These are phyloP conservation scores for Sakesphorus luctuosus DNA, from an alignment of 2,113 vertebrate genomes.

Conservation along the genomic window DNA sequence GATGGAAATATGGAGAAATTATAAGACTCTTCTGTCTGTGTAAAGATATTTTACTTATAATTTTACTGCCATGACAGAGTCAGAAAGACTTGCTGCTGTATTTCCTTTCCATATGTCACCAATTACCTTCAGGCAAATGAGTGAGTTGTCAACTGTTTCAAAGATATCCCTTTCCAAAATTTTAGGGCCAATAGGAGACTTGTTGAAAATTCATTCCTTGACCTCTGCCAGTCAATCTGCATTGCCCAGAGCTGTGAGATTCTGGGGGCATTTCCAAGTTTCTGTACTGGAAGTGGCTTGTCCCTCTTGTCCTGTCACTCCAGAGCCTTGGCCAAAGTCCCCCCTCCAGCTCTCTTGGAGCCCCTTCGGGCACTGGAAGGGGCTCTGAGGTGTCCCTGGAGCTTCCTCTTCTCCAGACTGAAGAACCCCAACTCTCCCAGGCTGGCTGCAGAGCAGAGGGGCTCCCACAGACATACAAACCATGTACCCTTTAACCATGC, in stretches of 20 bases:
- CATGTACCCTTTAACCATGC: not conserved
- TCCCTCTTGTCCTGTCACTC: not conserved
- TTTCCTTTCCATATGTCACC: not conserved
- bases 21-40: not conserved
- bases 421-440: not conserved
- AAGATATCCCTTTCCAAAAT: not conserved
- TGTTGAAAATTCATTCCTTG: not conserved
- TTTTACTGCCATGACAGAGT: not conserved
- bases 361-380: not conserved
- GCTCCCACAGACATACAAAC: not conserved
- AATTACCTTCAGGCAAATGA: not conserved
- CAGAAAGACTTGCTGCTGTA: not conserved
- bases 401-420: not conserved
- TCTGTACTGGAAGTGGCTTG: not conserved
- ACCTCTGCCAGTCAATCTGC: not conserved
- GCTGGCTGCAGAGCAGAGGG: not conserved
- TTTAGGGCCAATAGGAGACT: not conserved
- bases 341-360: not conserved
- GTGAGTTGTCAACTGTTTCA: not conserved
- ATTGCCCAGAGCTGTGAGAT: not conserved
- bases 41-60: not conserved
- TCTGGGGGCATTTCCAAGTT: not conserved
- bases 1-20: not conserved
- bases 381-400: not conserved
- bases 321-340: not conserved